A percentile compares a stretch with the other conserved stretches of the same genome.
Evolutionary conservation across 2,797 vertebrate genomes (phyloP).

Genomic region (Paramormyrops hopkinsi): DNA sequence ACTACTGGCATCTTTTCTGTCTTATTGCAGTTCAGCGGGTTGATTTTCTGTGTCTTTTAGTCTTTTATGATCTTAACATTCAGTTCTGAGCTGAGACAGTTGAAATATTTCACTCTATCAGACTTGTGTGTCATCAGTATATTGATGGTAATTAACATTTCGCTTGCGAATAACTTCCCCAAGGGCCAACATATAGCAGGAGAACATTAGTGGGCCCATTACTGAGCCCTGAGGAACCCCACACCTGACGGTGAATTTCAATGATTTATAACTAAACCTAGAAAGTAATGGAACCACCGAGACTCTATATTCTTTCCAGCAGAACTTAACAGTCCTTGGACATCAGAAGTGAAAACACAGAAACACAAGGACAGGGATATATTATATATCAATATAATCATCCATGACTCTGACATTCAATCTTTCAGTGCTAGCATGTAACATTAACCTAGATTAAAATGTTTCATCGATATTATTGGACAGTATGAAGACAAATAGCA

Average conservation of each 20-base stretch:
- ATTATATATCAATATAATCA: background rate
- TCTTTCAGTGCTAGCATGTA: background rate
- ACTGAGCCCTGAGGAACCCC: background rate
- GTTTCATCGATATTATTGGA: background rate
- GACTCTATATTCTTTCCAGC: background rate
- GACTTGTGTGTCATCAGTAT: background rate
- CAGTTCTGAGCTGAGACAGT: background rate
- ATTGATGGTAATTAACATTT: background rate
- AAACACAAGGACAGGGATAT: background rate
- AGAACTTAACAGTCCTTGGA: background rate
- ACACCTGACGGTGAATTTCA: background rate
- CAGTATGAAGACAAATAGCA: background rate
- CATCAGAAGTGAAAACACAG: background rate
- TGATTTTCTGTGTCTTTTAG: background rate
- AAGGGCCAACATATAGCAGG: background rate
- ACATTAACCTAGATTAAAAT: background rate
- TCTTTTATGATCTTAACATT: background rate
- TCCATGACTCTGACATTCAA: background rate
- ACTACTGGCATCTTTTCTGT: background rate
- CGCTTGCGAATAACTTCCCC: background rate
- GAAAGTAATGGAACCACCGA: background rate
- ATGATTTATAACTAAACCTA: background rate
- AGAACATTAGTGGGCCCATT: background rate
- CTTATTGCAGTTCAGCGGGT: background rate
- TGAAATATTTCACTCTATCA: background rate